These are phyloP conservation scores for Drosophila demipolita DNA, from an alignment of 2,888 invertebrate species.

Conservation along the genomic window DNA sequence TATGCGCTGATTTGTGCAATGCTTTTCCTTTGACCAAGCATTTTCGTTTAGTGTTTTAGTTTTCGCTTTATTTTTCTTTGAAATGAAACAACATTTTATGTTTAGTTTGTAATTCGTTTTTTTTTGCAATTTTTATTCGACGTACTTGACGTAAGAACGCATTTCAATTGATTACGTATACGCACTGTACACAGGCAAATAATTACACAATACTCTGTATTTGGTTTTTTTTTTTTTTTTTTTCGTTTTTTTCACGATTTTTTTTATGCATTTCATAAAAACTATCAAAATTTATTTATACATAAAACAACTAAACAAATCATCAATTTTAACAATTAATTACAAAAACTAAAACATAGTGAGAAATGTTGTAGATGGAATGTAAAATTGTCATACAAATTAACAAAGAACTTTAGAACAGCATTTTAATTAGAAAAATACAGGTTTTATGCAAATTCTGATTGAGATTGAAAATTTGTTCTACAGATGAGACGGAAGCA, in stretches of 20 bases:
- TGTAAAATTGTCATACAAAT: slow-evolving; percentile 34
- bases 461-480: background rate
- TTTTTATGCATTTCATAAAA: slow-evolving; percentile 35
- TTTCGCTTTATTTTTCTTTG: background rate
- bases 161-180: slow-evolving; percentile 54
- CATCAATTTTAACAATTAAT: slow-evolving; percentile 44
- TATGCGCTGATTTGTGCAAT: slow-evolving; percentile 46
- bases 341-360: slow-evolving; percentile 24
- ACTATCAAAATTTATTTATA: slow-evolving; percentile 55
- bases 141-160: slow-evolving; percentile 26
- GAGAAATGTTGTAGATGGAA: slow-evolving; percentile 33
- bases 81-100: slow-evolving; percentile 10
- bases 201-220: slow-evolving; percentile 61
- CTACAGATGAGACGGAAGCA: background rate
- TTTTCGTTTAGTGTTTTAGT: background rate
- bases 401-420: slow-evolving; percentile 20
- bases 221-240: slow-evolving; percentile 53
- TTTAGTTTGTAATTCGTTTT: slow-evolving; percentile 24
- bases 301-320: slow-evolving; percentile 48
- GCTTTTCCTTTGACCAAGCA: background rate
- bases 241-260: slow-evolving; percentile 20
- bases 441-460: slow-evolving; percentile 11
- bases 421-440: slow-evolving; percentile 12
- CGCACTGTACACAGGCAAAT: slow-evolving; percentile 50
- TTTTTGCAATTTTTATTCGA: slow-evolving; percentile 53